Base-by-base conservation (phyloP, 2,797 vertebrate species). In the Moxostoma hubbsi region DNA sequence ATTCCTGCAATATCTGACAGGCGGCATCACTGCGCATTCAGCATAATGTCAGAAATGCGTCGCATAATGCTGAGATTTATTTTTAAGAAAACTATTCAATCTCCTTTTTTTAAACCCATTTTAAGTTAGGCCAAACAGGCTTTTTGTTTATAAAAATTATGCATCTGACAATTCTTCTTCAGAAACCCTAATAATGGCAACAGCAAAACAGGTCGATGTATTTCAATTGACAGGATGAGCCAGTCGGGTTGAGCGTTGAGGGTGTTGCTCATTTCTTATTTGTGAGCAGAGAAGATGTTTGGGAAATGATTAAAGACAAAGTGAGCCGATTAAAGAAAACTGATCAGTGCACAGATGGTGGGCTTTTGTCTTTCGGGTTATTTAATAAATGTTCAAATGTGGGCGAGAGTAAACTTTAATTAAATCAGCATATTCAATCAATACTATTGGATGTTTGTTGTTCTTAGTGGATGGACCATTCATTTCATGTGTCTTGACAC, bases 371-470 rank as follows among this genome's bases (percentile, higher is more conserved):
- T 83, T 79, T 47, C 5, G 73, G 78, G 82, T 83, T 81, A 85
- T 85, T 79, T 83, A 81, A 81, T 83, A 83, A 83, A 81, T 72
- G 71, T 58, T 49, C 59, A 15, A 79, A 83, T 57, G n/a, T 53
- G 18, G 71, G 74, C 6, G 43, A 51, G 46, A 73, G 64, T 66
- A 77, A 81, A 53, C 51, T 10, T 67, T 71, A 81, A 83, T 85
- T 85, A 83, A 79, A 83, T 83, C 75, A 85, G 78, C 78, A 85
- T 80, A 78, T 75, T 85, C 43, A n/a, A 70, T 85, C 84, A 59
- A 85, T 85, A 75, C 62, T 63, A 36, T 36, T 58, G 62, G 67
- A 78, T 75, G 80, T 54, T 63, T 85, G 75, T 54, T 83, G 63
- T 49, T 79, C 58, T 79, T 75, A 24, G 62, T 45, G 16, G 51